phyloP scores from a whole-genome alignment of 2,797 vertebrate genomes.

The Argentina silus region DNA sequence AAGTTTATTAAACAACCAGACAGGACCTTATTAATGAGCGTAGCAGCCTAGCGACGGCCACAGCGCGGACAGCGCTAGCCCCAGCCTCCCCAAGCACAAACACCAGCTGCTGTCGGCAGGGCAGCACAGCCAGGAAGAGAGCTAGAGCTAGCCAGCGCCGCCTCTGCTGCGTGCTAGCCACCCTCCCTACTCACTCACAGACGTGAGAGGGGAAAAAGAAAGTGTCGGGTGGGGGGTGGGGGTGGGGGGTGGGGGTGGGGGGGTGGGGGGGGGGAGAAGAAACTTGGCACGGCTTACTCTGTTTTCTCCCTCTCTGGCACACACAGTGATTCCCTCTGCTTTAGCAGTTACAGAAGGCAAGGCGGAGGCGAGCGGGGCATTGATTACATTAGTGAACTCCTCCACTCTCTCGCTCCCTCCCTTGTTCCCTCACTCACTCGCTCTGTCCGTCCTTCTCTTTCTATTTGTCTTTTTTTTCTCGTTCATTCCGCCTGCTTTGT shows the following conservation, averaged over 20 bases:
- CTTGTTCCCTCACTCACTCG: constrained; percentile 8
- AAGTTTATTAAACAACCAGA: constrained; percentile 29
- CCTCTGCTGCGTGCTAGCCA: neutral
- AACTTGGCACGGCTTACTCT: constrained; percentile 25
- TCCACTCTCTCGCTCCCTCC: neutral
- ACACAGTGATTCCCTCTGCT: constrained; percentile 19
- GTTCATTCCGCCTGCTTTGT: neutral
- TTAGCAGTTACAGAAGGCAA: constrained; percentile 33
- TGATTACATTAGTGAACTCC: constrained; percentile 48
- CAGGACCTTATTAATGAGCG: constrained; percentile 33
- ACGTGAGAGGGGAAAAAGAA: neutral
- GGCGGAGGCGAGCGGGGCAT: constrained; percentile 27
- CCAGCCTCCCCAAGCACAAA: neutral
- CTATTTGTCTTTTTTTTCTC: neutral
- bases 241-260: neutral
- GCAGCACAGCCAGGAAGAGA: too few relatives aligned
- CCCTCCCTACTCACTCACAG: neutral
- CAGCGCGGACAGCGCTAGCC: neutral
- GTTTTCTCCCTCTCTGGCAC: constrained; percentile 38
- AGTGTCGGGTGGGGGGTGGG: neutral
- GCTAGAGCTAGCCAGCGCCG: neutral
- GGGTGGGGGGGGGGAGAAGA: neutral
- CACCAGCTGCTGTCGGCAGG: constrained; percentile 26
- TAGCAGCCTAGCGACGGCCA: constrained; percentile 1
- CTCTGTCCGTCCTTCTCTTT: constrained; percentile 13